Evolutionary conservation across 1,140 invertebrate species (phyloP), one percentile per base, ranked within the genome.

Genomic region (Lutraria rhynchaena): DNA sequence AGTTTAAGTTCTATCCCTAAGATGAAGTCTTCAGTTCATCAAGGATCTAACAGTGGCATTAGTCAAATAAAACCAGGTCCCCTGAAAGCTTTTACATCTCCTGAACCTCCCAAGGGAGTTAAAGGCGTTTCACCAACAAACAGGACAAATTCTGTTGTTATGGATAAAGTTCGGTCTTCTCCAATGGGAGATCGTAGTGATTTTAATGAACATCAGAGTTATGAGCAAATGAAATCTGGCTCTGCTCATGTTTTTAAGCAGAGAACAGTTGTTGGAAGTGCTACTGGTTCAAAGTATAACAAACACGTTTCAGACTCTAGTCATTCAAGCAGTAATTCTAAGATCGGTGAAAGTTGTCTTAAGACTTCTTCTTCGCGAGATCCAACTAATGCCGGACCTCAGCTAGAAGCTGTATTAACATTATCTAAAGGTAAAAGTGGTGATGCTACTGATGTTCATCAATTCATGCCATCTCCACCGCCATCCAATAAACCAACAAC

Each of bases 401-500:
- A 33, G 3, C 27, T 80, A 27, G 76, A 70, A 29, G 76, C 76
- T 58, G 65, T 80, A 3, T 63, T 80, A 24, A 80, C 65, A 31
- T 46, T 80, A 46, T 67, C 63, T 11, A 80, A 80, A 24, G 65
- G 65, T 49, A 33, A 29, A 15, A 29, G 44, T 1, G 76, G 76
- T 33, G 76, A 80, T 58, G 33, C 31, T 17, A 37, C 76, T 27
- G 61, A 65, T 55, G 65, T 67, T 41, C 49, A 55, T 29, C 29
- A 24, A 37, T 46, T 82, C 15, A 31, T 81, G 22, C 78, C 83
- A 9, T 57, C 82, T 33, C 82, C 86, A 33, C 78, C 83, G 4
- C 63, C 44, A 15, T 76, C 80, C 24, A 73, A 53, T 17, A 76
- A 82, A 57, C 81, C 83, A 35, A 81, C 82, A n/a, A 51, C 75